phyloP scores from a whole-genome alignment of 2,113 vertebrate species.

The Muntiacus muntjak region DNA sequence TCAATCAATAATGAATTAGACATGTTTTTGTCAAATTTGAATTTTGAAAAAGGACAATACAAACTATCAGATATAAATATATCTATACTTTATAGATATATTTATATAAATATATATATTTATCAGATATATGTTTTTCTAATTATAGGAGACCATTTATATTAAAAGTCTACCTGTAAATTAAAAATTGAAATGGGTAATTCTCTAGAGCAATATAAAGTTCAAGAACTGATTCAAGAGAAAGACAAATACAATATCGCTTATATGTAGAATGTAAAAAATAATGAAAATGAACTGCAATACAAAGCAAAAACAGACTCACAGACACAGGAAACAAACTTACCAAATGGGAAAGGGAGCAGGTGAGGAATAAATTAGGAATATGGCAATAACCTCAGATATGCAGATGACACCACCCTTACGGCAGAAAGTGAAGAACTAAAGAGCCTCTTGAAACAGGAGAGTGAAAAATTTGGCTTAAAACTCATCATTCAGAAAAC shows the following conservation, averaged over 20 bases:
- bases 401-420: too few species aligned
- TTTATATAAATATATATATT: too few species aligned
- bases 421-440: too few species aligned
- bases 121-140: not conserved
- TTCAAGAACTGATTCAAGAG: not conserved
- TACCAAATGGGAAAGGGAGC: not conserved
- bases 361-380: not conserved
- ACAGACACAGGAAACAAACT: not conserved
- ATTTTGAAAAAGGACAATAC: not conserved
- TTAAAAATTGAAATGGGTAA: not conserved
- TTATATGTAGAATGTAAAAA: not conserved
- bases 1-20: not conserved
- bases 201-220: not conserved
- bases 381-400: not conserved
- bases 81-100: too few species aligned
- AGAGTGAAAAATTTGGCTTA: too few species aligned
- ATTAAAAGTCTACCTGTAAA: not conserved
- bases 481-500: too few species aligned
- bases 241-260: not conserved
- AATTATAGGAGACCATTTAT: not conserved
- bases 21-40: not conserved
- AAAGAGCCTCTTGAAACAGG: too few species aligned
- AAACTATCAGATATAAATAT: not conserved
- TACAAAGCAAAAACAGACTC: not conserved
- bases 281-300: not conserved